Evolutionary conservation across 1,140 invertebrate genomes (phyloP).

Genomic region (Cyclargus thomasi): DNA sequence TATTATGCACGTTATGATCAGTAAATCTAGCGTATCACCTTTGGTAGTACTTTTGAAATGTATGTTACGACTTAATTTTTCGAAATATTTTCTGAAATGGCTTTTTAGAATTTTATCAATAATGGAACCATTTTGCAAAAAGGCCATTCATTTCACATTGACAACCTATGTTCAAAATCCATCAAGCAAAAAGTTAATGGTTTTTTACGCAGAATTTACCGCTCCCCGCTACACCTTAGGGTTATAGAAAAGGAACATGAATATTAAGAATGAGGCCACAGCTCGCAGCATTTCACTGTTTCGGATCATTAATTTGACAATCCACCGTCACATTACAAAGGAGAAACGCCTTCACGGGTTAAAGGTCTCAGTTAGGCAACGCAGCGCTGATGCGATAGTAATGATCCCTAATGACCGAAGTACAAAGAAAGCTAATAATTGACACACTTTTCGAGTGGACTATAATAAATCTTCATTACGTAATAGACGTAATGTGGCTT

Average conservation of each 20-base stretch:
- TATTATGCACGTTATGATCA: too few relatives aligned
- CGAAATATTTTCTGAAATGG: too few relatives aligned
- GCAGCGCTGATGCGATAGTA: slow-evolving; percentile 47
- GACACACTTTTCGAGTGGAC: slow-evolving; percentile 23
- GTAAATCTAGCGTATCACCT: too few relatives aligned
- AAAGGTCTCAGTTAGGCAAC: slow-evolving; percentile 58
- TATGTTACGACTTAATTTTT: too few relatives aligned
- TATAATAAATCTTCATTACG: neutral
- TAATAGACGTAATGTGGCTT: neutral
- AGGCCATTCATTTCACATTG: too few relatives aligned
- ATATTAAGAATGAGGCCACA: slow-evolving; percentile 39
- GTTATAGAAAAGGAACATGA: slow-evolving; percentile 24
- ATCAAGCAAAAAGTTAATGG: too few relatives aligned
- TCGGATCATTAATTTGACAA: slow-evolving; percentile 69
- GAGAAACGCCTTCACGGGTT: slow-evolving; percentile 54
- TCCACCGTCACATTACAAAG: slow-evolving; percentile 47
- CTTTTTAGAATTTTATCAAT: too few relatives aligned
- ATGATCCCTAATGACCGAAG: slow-evolving; percentile 48
- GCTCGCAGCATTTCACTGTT: slow-evolving; percentile 48
- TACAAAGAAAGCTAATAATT: slow-evolving; percentile 32
- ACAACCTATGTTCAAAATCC: too few relatives aligned
- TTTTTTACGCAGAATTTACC: slow-evolving; percentile 6
- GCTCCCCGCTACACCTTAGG: slow-evolving; percentile 20
- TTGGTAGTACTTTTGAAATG: too few relatives aligned
- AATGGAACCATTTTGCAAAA: too few relatives aligned